Evolutionary conservation across 2,797 vertebrate species (phyloP), one percentile per base, ranked within the genome.

Genomic region (Decapterus maruadsi): DNA sequence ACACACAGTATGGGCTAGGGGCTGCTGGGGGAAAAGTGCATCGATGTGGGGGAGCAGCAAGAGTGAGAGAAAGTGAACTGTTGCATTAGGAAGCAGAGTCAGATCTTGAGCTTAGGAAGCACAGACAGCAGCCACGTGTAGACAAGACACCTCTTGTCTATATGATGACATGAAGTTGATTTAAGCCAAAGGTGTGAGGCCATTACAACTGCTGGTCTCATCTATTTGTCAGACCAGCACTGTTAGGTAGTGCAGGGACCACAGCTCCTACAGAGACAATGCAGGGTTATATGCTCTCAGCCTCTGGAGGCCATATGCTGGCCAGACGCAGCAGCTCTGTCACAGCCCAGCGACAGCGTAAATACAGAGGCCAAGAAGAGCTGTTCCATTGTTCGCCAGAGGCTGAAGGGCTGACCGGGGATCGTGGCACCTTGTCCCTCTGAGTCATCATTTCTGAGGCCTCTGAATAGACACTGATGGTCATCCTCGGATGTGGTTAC

Each of bases 281-380:
- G 54, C 71, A 81, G 50, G 72, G 83, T 88, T 89, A 92, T 81
- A 75, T 68, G 69, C 68, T 71, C 71, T 57, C 82, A 68, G 72
- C 79, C 83, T 83, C 80, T 82, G 89, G 79, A 85, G 77, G 76
- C 93, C 92, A 93, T 93, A 94, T 94, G 92, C 74, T 90, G 82
- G 17, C 79, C 92, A 93, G 91, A 90, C 90, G 89, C 85, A 87
- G 11, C 78, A 90, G 83, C 85, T 80, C 74, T 81, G 89, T 89
- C 78, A 72, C 89, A 90, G 79, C 81, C 55, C 82, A 78, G 20
- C 22, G 65, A 87, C 86, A 87, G 70, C 31, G 34, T 84, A 81
- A 90, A 92, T 80, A 85, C 77, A 86, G 61, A 74, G 53, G 74
- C 56, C 66, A 77, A 77, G 82, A 89, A 91, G 86, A 92, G 81